Conservation (phyloP, 2,113 vertebrate genomes). For the Cranoglanis bouderius region DNA sequence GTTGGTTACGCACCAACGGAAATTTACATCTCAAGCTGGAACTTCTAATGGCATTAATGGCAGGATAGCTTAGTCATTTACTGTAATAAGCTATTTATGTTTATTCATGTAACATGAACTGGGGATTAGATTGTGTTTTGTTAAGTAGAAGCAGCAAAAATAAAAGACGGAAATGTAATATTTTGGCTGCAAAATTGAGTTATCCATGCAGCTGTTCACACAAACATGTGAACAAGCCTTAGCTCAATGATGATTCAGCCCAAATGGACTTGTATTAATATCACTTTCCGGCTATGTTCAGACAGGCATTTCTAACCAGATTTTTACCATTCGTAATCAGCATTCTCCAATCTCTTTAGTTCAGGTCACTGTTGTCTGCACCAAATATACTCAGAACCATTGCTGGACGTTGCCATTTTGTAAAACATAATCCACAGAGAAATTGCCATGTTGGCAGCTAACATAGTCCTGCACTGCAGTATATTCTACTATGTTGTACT, state of each 20-base stretch:
- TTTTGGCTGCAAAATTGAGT: neutral
- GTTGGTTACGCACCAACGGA: conserved; percentile 13
- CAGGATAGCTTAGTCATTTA: neutral
- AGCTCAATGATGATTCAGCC: neutral
- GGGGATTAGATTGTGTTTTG: neutral
- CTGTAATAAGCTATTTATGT: neutral
- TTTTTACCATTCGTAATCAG: neutral
- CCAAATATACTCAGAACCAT: neutral
- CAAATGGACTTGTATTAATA: neutral
- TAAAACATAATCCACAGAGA: neutral
- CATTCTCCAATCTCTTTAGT: neutral
- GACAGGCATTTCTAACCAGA: neutral
- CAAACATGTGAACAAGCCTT: neutral
- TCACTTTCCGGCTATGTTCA: neutral
- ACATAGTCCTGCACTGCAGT: neutral
- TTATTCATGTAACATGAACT: neutral
- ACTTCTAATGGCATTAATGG: neutral
- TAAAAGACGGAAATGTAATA: neutral
- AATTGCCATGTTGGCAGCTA: neutral
- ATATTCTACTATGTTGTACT: neutral
- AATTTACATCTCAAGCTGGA: neutral
- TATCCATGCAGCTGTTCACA: conserved; percentile 18
- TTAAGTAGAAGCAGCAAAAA: neutral
- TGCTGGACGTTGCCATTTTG: neutral
- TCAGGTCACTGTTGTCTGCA: neutral